Conservation (phyloP, 2,888 invertebrate species). For the Athripsodes cinereus region DNA sequence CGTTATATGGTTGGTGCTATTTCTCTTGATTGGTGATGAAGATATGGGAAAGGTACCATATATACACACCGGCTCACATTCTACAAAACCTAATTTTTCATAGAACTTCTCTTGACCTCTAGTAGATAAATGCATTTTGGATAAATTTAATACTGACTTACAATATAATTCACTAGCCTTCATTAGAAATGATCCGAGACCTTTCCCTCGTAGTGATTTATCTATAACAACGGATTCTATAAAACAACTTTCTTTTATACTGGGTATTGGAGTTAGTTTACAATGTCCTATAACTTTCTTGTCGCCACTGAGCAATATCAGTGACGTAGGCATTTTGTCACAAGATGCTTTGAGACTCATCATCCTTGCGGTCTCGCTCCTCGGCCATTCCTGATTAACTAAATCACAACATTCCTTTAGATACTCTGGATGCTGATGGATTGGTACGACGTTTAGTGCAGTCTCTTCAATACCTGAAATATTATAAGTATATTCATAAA, state of each 20-base stretch:
- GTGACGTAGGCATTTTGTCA: conserved; percentile 65
- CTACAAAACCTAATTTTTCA: conserved; percentile 62
- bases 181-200: conserved; percentile 72
- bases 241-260: conserved; percentile 65
- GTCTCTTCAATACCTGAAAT: conserved; percentile 19
- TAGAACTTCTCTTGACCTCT: conserved; percentile 73
- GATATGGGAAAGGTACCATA: conserved; percentile 51
- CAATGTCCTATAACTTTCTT: conserved; percentile 68
- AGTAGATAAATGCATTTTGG: conserved; percentile 62
- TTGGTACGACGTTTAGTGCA: conserved; percentile 50
- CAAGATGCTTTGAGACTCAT: conserved; percentile 67
- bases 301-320: conserved; percentile 55
- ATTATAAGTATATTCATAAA: too few relatives aligned
- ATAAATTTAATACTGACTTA: conserved; percentile 53
- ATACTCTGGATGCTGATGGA: conserved; percentile 68
- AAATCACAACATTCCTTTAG: conserved; percentile 66
- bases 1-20: not conserved
- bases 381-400: conserved; percentile 83
- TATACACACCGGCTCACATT: conserved; percentile 64
- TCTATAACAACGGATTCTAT: conserved; percentile 78
- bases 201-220: conserved; percentile 63
- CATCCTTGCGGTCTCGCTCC: conserved; percentile 73
- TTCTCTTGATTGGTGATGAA: conserved; percentile 17
- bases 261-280: conserved; percentile 68
- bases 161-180: conserved; percentile 68